phyloP scores from a whole-genome alignment of 2,888 invertebrate species.

The Lordiphosa andalusiaca region DNA sequence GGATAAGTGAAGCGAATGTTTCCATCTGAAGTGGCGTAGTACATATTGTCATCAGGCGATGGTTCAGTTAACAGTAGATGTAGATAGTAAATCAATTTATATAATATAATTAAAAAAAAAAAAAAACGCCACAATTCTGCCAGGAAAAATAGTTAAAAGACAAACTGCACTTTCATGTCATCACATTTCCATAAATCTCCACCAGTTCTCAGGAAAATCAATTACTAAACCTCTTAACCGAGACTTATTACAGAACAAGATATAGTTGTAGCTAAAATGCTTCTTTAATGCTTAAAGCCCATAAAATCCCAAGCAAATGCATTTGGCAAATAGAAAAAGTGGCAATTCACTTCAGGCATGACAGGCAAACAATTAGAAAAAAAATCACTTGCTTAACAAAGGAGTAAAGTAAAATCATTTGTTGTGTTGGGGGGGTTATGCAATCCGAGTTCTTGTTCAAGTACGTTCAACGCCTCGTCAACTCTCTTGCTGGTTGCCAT shows the following conservation, averaged over 20 bases:
- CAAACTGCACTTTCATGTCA: background rate
- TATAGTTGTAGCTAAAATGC: background rate
- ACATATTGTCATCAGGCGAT: too few relatives aligned
- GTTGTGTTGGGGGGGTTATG: slow-evolving; percentile 33
- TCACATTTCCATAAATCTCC: background rate
- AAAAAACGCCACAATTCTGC: background rate
- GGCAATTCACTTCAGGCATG: slow-evolving; percentile 13
- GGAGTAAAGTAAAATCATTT: slow-evolving; percentile 16
- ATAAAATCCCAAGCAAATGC: slow-evolving; percentile 17
- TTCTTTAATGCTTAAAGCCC: slow-evolving; percentile 2
- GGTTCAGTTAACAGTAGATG: too few relatives aligned
- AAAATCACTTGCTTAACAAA: slow-evolving; percentile 12
- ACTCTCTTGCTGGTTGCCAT: slow-evolving; percentile 3
- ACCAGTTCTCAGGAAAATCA: background rate
- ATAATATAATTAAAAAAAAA: too few relatives aligned
- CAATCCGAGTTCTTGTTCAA: slow-evolving; percentile 65
- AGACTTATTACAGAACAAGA: background rate
- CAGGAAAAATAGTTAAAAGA: background rate
- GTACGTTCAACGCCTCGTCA: slow-evolving; percentile 46
- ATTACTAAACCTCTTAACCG: background rate
- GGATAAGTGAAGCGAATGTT: too few relatives aligned
- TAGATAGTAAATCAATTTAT: too few relatives aligned
- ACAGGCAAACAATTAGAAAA: slow-evolving; percentile 34
- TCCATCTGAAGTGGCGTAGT: too few relatives aligned
- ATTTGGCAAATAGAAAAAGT: slow-evolving; percentile 2